Conservation (phyloP, 2,797 vertebrate species). For the Gobionotothen gibberifrons region DNA sequence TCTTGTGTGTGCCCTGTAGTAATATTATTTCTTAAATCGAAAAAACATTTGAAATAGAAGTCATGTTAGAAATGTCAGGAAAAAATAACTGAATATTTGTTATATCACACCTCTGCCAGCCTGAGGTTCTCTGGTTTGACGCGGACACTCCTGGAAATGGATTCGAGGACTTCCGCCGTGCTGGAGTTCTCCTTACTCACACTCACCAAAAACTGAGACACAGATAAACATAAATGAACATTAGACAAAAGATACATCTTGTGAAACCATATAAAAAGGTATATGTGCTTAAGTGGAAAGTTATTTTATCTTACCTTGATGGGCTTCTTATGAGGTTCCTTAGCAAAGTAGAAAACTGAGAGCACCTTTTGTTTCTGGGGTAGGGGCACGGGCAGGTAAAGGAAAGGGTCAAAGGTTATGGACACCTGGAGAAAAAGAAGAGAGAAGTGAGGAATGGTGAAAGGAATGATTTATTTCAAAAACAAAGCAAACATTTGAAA, state of each 20-base stretch:
- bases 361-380: conserved; percentile 99
- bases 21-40: no score
- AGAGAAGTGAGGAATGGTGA: no score
- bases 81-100: no score
- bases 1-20: no score
- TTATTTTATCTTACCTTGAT: conserved; percentile 88
- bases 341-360: conserved; percentile 94
- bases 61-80: no score
- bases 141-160: conserved; percentile 89
- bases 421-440: conserved; percentile 86
- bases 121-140: conserved; percentile 95
- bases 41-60: no score
- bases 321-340: conserved; percentile 97
- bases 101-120: conserved; percentile 88
- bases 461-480: no score
- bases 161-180: conserved; percentile 93
- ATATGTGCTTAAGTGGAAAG: not conserved
- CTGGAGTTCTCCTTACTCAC: conserved; percentile 97
- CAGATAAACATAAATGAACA: conserved; percentile 17
- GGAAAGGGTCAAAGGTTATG: conserved; percentile 98
- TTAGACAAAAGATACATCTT: not conserved
- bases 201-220: conserved; percentile 92
- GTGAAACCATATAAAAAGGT: not conserved
- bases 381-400: conserved; percentile 96
- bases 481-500: not conserved